phyloP scores from a whole-genome alignment of 2,888 invertebrate species.

The Phytoseiulus persimilis region DNA sequence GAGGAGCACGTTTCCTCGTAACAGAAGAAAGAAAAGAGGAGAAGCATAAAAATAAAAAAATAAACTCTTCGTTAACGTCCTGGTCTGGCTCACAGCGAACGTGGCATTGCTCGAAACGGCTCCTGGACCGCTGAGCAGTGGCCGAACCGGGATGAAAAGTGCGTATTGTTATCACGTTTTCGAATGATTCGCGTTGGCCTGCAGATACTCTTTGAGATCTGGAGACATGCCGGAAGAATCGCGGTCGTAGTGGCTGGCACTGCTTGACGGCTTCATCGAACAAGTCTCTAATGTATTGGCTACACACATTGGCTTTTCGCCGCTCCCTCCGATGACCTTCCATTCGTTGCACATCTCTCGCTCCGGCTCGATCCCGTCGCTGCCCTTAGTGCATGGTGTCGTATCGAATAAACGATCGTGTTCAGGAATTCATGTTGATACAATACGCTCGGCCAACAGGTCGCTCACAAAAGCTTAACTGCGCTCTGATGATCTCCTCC shows the following conservation, averaged over 20 bases:
- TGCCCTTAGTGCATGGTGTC: background rate
- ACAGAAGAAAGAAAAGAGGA: too few relatives aligned
- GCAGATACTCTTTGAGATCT: background rate
- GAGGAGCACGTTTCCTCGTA: too few relatives aligned
- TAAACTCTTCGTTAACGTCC: too few relatives aligned
- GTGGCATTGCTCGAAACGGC: too few relatives aligned
- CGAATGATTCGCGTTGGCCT: background rate
- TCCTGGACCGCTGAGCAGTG: too few relatives aligned
- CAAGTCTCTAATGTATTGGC: background rate
- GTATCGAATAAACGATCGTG: slow-evolving; percentile 5
- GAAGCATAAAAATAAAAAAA: too few relatives aligned
- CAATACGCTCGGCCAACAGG: background rate
- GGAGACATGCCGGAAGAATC: background rate
- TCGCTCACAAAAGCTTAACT: background rate
- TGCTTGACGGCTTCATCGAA: background rate
- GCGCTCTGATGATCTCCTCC: slow-evolving; percentile 5
- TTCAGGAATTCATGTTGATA: background rate
- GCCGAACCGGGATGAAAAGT: too few relatives aligned
- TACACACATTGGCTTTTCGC: background rate
- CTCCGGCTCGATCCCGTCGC: background rate
- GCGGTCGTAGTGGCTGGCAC: background rate
- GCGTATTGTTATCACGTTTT: background rate
- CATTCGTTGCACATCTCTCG: background rate
- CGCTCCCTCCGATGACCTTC: background rate
- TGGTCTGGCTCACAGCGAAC: too few relatives aligned